Base-by-base conservation (phyloP, 2,888 invertebrate species). In the Ormyrus rosae region DNA sequence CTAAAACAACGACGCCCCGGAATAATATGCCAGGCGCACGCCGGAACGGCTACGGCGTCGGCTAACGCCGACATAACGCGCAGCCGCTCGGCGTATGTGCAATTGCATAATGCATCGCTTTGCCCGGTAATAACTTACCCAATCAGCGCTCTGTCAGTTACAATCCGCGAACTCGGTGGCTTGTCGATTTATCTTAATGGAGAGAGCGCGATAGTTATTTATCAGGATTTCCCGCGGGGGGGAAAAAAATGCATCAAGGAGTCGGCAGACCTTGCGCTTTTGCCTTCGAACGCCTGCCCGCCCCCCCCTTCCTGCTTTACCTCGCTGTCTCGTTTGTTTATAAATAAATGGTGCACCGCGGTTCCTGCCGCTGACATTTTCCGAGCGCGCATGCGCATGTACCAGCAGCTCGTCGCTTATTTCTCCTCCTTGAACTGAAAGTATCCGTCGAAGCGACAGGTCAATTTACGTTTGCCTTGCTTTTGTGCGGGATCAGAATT, bases 111-210 rank as follows among this genome's bases (percentile, higher is more conserved):
- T 88, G 86, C 85, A 86, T 83, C 82, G 84, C 83, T 84, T 84
- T 84, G 83, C 81, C 84, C 82, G 85, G 87, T 86, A 87, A 89
- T 88, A 89, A 88, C 87, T 89, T 88, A 89, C 87, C 88, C 88
- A 89, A 88, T 89, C 88, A 87, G 85, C 85, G 85, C 82, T 86
- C 87, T 87, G 89, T 87, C 89, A 88, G 86, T 87, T 87, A 86
- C 88, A 88, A 87, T 88, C 86, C 86, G 85, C 86, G 83, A 84
- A 85, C 84, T 87, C 86, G 86, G 87, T 88, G 86, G 87, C 86
- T 86, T 85, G 85, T 86, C 88, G 87, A 89, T 89, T 89, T 87
- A 88, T 89, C 87, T 88, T 89, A 89, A 89, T 89, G 87, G 85
- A 81, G 19, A 19, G 19, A 19, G 72, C 85, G 84, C 84, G 86